phyloP scores from a whole-genome alignment of 2,888 invertebrate species.

The Tipula unca region DNA sequence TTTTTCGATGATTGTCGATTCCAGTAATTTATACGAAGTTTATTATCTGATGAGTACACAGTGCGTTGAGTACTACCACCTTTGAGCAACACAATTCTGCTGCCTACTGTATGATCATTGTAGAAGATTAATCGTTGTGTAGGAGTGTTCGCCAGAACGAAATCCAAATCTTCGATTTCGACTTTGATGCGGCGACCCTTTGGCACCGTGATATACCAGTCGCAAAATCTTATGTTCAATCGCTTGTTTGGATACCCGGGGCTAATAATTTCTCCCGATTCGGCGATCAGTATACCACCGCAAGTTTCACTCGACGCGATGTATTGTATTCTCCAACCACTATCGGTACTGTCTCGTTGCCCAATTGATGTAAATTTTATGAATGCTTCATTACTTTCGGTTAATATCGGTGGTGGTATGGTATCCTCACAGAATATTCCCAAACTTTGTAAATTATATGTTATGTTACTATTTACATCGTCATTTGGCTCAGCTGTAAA shows the following conservation, averaged over 20 bases:
- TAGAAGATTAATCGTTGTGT: slow-evolving; percentile 38
- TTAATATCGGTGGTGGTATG: slow-evolving; percentile 37
- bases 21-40: slow-evolving; percentile 51
- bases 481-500: slow-evolving; percentile 26
- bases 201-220: slow-evolving; percentile 59
- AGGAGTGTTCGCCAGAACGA: slow-evolving; percentile 27
- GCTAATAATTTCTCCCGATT: slow-evolving; percentile 59
- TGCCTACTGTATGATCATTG: slow-evolving; percentile 46
- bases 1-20: slow-evolving; percentile 33
- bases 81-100: slow-evolving; percentile 38
- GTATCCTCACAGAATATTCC: slow-evolving; percentile 40
- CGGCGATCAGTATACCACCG: slow-evolving; percentile 52
- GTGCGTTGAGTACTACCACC: slow-evolving; percentile 34
- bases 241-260: slow-evolving; percentile 60
- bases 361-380: slow-evolving; percentile 46
- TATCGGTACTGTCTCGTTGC: slow-evolving; percentile 31
- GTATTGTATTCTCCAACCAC: slow-evolving; percentile 56
- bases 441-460: slow-evolving; percentile 22
- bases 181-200: slow-evolving; percentile 54
- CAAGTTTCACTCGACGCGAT: slow-evolving; percentile 51
- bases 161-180: slow-evolving; percentile 53
- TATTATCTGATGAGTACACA: slow-evolving; percentile 56
- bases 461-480: neutral
- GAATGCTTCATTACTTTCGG: slow-evolving; percentile 47
- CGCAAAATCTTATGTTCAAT: slow-evolving; percentile 46